Conservation (phyloP, 2,888 invertebrate species). For the Gymnocheta viridis region DNA sequence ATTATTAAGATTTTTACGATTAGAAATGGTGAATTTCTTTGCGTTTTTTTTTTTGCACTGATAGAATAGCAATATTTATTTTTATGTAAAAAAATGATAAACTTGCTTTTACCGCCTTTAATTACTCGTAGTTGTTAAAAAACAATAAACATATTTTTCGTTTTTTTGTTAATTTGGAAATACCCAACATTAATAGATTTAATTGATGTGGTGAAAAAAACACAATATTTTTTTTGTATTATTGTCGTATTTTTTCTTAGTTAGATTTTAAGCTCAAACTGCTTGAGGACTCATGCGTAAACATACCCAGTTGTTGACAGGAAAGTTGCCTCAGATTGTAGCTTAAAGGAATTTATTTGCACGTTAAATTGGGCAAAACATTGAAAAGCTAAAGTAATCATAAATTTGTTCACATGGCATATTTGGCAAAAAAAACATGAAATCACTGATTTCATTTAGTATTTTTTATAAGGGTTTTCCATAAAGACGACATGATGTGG, state of each 20-base stretch:
- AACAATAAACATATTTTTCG: background rate
- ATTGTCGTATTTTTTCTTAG: background rate
- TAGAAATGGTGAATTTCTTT: background rate
- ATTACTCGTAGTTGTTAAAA: background rate
- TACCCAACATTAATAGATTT: background rate
- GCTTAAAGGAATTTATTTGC: background rate
- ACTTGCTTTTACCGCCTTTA: background rate
- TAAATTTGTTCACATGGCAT: background rate
- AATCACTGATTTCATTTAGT: background rate
- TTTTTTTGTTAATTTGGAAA: background rate
- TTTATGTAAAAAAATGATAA: too few species aligned
- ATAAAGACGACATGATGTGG: background rate
- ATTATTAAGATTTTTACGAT: too few species aligned
- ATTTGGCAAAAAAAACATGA: background rate
- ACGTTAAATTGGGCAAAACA: conserved; percentile 7
- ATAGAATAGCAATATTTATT: background rate
- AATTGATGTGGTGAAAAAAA: background rate
- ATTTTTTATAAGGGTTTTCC: background rate
- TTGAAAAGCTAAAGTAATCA: background rate
- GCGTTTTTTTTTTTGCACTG: background rate
- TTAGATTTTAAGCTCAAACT: background rate
- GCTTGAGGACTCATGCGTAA: background rate
- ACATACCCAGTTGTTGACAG: background rate
- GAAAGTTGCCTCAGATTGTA: background rate
- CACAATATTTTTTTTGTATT: too few species aligned